Evolutionary conservation across 2,113 vertebrate genomes (phyloP).

Genomic region (Ageneiosus marmoratus): DNA sequence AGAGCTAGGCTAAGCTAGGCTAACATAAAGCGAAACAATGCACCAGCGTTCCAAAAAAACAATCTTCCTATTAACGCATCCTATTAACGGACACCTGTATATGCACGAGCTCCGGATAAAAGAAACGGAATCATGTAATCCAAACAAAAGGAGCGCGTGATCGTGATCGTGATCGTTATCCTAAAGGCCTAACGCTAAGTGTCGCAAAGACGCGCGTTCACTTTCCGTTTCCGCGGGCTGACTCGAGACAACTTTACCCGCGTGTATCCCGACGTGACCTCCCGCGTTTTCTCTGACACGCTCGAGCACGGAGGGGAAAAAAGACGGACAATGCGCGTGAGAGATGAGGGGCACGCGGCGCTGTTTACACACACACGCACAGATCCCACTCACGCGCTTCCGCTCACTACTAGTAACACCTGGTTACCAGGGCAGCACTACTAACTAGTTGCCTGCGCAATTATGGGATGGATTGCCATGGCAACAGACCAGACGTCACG

Average conservation of each 20-base stretch:
- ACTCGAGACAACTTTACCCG: conserved; percentile 53
- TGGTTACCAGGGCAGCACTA: conserved; percentile 71
- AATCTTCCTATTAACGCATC: not conserved
- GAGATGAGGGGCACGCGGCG: conserved; percentile 39
- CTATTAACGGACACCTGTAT: not conserved
- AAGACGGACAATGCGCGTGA: conserved; percentile 52
- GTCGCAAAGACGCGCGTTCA: conserved; percentile 1
- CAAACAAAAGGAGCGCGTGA: not conserved
- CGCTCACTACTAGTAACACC: conserved; percentile 67
- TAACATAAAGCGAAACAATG: not conserved
- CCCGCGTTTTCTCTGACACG: not conserved
- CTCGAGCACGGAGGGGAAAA: not conserved
- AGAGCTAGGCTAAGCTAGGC: not conserved
- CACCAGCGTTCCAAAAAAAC: not conserved
- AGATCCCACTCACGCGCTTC: conserved; percentile 20
- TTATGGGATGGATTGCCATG: conserved; percentile 95
- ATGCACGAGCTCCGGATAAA: not conserved
- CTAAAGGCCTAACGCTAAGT: not conserved
- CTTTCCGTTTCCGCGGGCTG: not conserved
- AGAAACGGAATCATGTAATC: no score
- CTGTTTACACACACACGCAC: conserved; percentile 36
- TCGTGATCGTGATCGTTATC: no score
- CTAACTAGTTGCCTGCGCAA: conserved; percentile 81
- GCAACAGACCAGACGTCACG: conserved; percentile 97
- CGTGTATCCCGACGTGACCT: conserved; percentile 55